Base-by-base conservation (phyloP, 2,888 invertebrate genomes). In the Dicyrtomina minuta region DNA sequence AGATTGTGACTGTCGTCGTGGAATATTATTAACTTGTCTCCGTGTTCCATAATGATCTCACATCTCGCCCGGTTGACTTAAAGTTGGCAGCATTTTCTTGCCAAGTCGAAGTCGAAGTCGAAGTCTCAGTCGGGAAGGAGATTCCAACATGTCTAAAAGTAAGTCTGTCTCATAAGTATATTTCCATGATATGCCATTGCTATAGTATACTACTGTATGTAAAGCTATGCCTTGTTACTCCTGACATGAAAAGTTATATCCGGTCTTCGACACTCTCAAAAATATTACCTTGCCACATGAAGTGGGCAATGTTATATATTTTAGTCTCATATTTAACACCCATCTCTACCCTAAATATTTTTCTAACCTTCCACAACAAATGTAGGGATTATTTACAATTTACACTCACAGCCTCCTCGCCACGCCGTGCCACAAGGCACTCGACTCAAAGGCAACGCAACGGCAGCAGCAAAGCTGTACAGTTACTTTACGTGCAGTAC, bases 181-280 rank as follows among this genome's bases (percentile, higher is more conserved):
- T 8, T 46, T 46, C 46, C 5, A 4, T 8, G 6, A 8, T 46
- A 17, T 17, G 46, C n/a, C 5, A 4, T 5, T 5, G 5, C 46
- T 15, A 46, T 17, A 46, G 15, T 15, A 46, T 46, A 15, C 15
- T 17, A 5, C 17, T 17, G 17, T 17, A 46, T 8, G 46, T 17
- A 46, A 15, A 46, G 56, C 41, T 61, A 61, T 43, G 61, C 46
- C 61, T 61, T 22, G 61, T 61, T 61, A 22, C 43, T 44, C 26
- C 53, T 62, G 51, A 43, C 55, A 56, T 39, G 65, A 43, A 26
- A 55, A 55, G 43, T 43, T 43, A 55, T 65, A 65, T 65, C 65
- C 65, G 65, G 65, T 43, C 55, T 65, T 65, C 65, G 55, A 65
- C 65, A 65, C 65, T 65, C 43, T 43, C 39, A 39, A 65, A 65